Conservation (phyloP, 2,888 invertebrate species). For the Dynastes grantii region DNA sequence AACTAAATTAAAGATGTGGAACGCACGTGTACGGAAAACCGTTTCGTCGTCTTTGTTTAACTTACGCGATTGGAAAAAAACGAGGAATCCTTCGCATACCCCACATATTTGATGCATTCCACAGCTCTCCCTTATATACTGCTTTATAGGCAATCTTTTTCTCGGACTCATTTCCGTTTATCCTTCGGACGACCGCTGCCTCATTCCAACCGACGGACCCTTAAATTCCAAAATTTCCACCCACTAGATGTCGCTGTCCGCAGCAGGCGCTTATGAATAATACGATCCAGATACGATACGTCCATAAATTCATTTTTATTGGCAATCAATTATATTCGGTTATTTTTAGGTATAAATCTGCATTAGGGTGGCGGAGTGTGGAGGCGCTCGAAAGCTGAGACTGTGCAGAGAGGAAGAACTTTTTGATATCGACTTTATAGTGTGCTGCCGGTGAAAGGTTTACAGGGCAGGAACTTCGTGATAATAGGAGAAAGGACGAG, state of each 20-base stretch:
- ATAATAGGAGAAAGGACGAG: conserved; percentile 39
- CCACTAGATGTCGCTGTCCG: conserved; percentile 64
- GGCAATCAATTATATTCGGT: conserved; percentile 63
- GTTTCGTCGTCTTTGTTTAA: not conserved
- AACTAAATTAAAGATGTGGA: too few relatives aligned
- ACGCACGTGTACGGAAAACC: not conserved
- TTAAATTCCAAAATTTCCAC: conserved; percentile 56
- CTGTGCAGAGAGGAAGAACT: conserved; percentile 15
- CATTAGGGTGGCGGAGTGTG: conserved; percentile 45
- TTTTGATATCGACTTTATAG: conserved; percentile 40
- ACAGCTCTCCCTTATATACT: conserved; percentile 51
- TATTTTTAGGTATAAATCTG: conserved; percentile 53
- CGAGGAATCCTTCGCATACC: conserved; percentile 15
- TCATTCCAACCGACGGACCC: conserved; percentile 26
- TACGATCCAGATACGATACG: conserved; percentile 63
- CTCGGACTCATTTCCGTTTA: conserved; percentile 61
- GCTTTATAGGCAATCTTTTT: conserved; percentile 63
- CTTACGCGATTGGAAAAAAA: not conserved
- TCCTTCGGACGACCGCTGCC: conserved; percentile 20
- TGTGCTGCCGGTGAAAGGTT: conserved; percentile 38
- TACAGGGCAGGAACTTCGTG: conserved; percentile 40
- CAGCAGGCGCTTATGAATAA: conserved; percentile 65
- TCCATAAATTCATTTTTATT: conserved; percentile 65
- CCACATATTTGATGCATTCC: conserved; percentile 35
- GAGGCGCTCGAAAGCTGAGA: conserved; percentile 30